These are phyloP conservation scores for Catonia carolina DNA, from an alignment of 2,888 invertebrate genomes.

Conservation along the genomic window DNA sequence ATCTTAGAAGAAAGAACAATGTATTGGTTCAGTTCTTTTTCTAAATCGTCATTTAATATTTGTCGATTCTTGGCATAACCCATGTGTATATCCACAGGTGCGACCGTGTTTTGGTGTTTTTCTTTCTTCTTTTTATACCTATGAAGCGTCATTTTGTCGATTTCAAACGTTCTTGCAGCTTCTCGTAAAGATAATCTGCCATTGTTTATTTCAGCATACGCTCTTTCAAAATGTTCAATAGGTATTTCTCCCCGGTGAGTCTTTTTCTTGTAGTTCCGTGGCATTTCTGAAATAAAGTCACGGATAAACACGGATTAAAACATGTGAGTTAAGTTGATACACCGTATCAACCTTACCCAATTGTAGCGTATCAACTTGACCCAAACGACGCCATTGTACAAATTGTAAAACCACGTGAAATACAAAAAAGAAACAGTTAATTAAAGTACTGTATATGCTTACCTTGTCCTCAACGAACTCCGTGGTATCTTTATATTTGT, in stretches of 20 bases:
- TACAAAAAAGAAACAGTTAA: neutral
- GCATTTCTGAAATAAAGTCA: conserved; percentile 4
- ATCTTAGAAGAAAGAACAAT: conserved; percentile 2
- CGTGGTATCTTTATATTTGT: neutral
- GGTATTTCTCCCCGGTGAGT: conserved; percentile 4
- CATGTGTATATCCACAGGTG: neutral
- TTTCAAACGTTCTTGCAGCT: conserved; percentile 1
- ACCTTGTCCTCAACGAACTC: neutral
- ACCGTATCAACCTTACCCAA: conserved; percentile 12
- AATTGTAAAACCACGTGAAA: neutral
- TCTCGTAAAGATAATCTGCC: neutral
- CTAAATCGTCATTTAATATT: conserved; percentile 14
- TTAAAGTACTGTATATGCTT: neutral
- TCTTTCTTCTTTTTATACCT: conserved; percentile 7
- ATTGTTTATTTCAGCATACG: neutral
- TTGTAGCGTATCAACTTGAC: neutral
- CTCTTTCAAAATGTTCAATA: conserved; percentile 1
- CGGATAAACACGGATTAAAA: too few relatives aligned
- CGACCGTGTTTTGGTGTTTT: neutral
- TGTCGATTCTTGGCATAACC: conserved; percentile 9
- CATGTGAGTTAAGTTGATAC: neutral
- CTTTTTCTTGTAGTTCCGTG: conserved; percentile 1
- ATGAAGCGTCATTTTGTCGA: conserved; percentile 13
- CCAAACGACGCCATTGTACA: conserved; percentile 13
- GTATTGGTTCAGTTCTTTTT: neutral